Evolutionary conservation across 1,140 invertebrate genomes (phyloP), one percentile per base, ranked within the genome.

Genomic region (Brachionus rubens): DNA sequence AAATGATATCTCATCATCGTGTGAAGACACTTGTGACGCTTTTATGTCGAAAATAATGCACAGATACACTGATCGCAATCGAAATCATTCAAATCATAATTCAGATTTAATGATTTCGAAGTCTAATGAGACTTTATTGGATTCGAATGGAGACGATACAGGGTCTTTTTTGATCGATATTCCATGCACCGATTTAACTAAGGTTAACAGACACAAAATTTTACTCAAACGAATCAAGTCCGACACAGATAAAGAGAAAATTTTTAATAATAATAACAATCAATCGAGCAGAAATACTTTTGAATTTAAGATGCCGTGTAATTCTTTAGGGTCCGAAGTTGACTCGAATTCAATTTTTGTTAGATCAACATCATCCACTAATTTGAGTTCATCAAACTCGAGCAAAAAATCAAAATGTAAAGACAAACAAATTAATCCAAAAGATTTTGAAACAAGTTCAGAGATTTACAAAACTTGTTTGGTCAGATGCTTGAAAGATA

Each of bases 251-350:
- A 26, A 59, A 5, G 30, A 59, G n/a, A 36, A 28, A 36, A 16
- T 59, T 59, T 33, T 59, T 19, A 59, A 59, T 28, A 59, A 59
- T 19, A 59, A 59, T 16, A 59, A 59, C n/a, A 59, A 59, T 36
- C 19, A 33, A 33, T 7, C 36, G 14, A 59, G 36, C 1, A 59
- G 36, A 36, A 36, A 59, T 19, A 19, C 16, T 21, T 2, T 36
- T 16, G 30, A 36, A 36, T n/a, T 7, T 36, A 5, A 28, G 16
- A 33, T 36, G 28, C 9, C 12, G n/a, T n/a, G 26, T 28, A 28
- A 54, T 26, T 54, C 52, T 5, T 14, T 28, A 54, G n/a, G 26
- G 2, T n/a, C 24, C 10, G 6, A 59, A 36, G 36, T 36, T 10
- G 30, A n/a, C 19, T 33, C 52, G 14, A 16, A 1, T 33, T 10